These are phyloP conservation scores for Hydrolagus affinis DNA, from an alignment of 2,113 vertebrate genomes.

Conservation along the genomic window DNA sequence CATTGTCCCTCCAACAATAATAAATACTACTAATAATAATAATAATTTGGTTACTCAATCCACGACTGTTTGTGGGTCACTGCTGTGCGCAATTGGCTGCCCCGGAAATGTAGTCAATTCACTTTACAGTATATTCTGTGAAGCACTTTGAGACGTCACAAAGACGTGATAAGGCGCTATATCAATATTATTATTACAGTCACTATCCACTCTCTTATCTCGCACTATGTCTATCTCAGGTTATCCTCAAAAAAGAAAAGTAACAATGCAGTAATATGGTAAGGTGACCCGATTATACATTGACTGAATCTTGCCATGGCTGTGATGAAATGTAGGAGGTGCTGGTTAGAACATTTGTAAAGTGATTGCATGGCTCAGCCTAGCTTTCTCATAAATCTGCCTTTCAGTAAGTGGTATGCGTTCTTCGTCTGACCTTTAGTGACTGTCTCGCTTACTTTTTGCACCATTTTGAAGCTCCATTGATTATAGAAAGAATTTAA, in stretches of 20 bases:
- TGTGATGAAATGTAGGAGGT: too few species aligned
- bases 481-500: neutral
- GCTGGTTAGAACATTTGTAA: neutral
- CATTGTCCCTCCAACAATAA: too few species aligned
- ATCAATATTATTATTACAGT: too few species aligned
- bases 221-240: constrained; percentile 5
- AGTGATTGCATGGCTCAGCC: neutral
- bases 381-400: neutral
- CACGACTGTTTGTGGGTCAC: too few species aligned
- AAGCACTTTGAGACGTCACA: too few species aligned
- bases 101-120: too few species aligned
- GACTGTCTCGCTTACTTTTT: neutral
- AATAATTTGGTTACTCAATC: too few species aligned
- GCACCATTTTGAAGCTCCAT: neutral
- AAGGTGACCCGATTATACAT: neutral
- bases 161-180: too few species aligned
- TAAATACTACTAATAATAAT: too few species aligned
- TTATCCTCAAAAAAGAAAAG: neutral
- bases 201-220: too few species aligned
- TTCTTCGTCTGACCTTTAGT: neutral
- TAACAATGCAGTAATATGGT: neutral
- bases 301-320: neutral
- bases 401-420: neutral
- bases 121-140: too few species aligned
- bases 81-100: too few species aligned